phyloP scores from a whole-genome alignment of 1,140 invertebrate genomes.

The Diorhabda elongata region DNA sequence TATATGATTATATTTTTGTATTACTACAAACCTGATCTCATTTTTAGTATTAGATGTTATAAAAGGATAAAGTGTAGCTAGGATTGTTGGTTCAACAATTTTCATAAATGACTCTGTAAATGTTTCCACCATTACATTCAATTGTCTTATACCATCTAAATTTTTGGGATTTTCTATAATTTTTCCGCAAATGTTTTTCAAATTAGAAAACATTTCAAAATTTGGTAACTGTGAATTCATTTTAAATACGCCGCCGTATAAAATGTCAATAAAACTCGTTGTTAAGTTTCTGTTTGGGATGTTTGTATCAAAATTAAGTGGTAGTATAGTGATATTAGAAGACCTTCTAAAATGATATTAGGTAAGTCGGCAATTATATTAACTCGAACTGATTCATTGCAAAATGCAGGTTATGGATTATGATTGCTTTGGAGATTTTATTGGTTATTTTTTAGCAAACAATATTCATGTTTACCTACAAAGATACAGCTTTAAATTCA shows the following conservation, averaged over 20 bases:
- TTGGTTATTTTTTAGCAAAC: no score
- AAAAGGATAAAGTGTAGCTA: constrained; percentile 25
- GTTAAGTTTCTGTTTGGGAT: no score
- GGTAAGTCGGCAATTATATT: no score
- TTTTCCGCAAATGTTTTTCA: constrained; percentile 18
- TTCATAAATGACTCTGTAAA: constrained; percentile 14
- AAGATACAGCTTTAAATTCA: no score
- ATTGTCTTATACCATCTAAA: constrained; percentile 10
- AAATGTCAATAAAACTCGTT: not conserved
- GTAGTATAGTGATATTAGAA: no score
- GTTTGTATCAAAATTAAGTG: no score
- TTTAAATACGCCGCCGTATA: constrained; percentile 14
- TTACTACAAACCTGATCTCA: constrained; percentile 16
- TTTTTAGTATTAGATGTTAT: constrained; percentile 21
- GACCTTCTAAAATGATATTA: no score
- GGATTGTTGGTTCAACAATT: constrained; percentile 16
- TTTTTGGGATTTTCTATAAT: constrained; percentile 23
- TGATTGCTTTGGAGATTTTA: no score
- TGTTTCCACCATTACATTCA: constrained; percentile 11
- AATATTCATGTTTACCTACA: no score
- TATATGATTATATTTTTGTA: not conserved
- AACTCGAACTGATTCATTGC: no score
- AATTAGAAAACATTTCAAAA: constrained; percentile 14
- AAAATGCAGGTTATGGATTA: no score
- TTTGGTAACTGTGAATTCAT: constrained; percentile 17